Percentiles rank a stretch among this genome's conserved stretches.
Evolutionary conservation across 2,888 invertebrate genomes (phyloP).

Genomic region (Deilephila elpenor): DNA sequence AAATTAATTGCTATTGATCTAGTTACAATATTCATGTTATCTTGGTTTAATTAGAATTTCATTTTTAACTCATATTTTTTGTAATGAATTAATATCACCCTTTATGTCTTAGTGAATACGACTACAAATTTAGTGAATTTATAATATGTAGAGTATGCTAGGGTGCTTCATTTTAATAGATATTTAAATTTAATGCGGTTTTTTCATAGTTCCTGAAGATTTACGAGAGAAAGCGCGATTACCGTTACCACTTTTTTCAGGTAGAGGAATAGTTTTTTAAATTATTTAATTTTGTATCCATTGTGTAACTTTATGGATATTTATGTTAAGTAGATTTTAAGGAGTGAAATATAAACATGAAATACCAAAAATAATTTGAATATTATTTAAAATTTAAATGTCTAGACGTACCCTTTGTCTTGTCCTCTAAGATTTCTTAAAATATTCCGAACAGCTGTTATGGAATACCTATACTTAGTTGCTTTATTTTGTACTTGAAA

Average conservation of each 20-base stretch:
- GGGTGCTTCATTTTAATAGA: too few relatives aligned
- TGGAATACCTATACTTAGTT: background rate
- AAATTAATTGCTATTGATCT: too few relatives aligned
- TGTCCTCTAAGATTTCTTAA: background rate
- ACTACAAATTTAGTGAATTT: too few relatives aligned
- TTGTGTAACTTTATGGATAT: background rate
- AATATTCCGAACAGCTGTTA: background rate
- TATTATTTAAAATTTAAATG: slow-evolving; percentile 12
- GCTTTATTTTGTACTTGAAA: background rate
- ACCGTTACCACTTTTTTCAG: background rate
- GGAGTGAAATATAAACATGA: slow-evolving; percentile 2
- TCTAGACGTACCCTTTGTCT: background rate
- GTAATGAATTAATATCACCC: too few relatives aligned
- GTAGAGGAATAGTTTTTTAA: background rate
- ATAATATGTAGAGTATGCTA: too few relatives aligned
- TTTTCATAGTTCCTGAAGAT: too few relatives aligned
- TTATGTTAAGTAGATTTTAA: background rate
- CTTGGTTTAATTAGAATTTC: too few relatives aligned
- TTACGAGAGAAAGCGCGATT: too few relatives aligned
- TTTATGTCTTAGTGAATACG: too few relatives aligned
- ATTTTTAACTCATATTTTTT: too few relatives aligned
- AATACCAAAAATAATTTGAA: slow-evolving; percentile 8
- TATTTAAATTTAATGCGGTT: too few relatives aligned
- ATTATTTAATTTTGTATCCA: background rate
- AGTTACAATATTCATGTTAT: too few relatives aligned